These are phyloP conservation scores for Stigmatopora nigra DNA, from an alignment of 2,113 vertebrate genomes.

Conservation along the genomic window DNA sequence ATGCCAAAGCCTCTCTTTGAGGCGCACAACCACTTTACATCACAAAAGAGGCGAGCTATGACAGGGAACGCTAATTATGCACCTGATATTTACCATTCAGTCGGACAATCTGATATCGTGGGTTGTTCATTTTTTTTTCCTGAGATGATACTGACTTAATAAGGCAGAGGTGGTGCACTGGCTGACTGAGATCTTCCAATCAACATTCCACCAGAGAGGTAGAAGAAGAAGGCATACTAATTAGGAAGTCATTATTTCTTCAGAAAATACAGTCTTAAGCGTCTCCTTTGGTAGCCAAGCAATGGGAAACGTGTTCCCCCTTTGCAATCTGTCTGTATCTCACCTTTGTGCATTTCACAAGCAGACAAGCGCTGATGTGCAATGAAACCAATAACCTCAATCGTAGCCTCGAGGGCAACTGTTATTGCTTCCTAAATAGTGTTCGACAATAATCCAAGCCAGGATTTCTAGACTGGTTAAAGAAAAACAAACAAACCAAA, in stretches of 20 bases:
- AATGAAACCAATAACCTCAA: slow-evolving; percentile 9
- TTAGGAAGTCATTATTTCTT: slow-evolving; percentile 66
- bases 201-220: slow-evolving; percentile 42
- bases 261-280: slow-evolving; percentile 49
- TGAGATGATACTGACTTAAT: slow-evolving; percentile 59
- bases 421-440: slow-evolving; percentile 4
- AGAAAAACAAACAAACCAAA: not conserved
- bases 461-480: not conserved
- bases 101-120: slow-evolving; percentile 45
- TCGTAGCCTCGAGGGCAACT: slow-evolving; percentile 8
- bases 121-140: slow-evolving; percentile 51
- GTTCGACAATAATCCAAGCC: not conserved
- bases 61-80: slow-evolving; percentile 63
- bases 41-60: slow-evolving; percentile 57
- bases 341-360: slow-evolving; percentile 9
- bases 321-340: slow-evolving; percentile 3
- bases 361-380: slow-evolving; percentile 3
- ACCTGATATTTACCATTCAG: slow-evolving; percentile 63
- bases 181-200: slow-evolving; percentile 44
- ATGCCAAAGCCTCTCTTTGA: slow-evolving; percentile 37
- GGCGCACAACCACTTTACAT: slow-evolving; percentile 58
- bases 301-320: slow-evolving; percentile 48
- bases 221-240: slow-evolving; percentile 57
- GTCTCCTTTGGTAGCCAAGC: slow-evolving; percentile 42
- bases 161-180: slow-evolving; percentile 35